Percentiles rank a stretch among this genome's conserved stretches.
These are phyloP conservation scores for Triplophysa tibetana DNA, from an alignment of 2,113 vertebrate species.

Conservation along the genomic window DNA sequence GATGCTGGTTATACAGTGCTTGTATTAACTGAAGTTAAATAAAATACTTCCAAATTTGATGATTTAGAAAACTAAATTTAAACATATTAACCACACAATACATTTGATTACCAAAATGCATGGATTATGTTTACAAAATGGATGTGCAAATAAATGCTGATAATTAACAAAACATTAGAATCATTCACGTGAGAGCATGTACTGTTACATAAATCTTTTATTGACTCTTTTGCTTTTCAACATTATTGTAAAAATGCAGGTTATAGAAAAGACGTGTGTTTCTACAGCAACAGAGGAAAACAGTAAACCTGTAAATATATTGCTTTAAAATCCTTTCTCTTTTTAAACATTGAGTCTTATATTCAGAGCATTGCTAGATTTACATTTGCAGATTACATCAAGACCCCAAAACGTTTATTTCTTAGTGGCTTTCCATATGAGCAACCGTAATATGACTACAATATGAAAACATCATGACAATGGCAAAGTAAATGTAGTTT, in stretches of 20 bases:
- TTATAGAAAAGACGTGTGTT: slow-evolving; percentile 58
- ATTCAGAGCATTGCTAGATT: slow-evolving; percentile 53
- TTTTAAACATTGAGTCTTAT: slow-evolving; percentile 48
- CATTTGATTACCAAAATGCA: too few species aligned
- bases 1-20: too few species aligned
- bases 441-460: slow-evolving; percentile 23
- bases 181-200: not conserved
- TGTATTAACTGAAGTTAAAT: too few species aligned
- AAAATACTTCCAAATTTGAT: too few species aligned
- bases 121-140: too few species aligned
- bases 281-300: slow-evolving; percentile 51
- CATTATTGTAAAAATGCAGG: slow-evolving; percentile 57
- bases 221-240: slow-evolving; percentile 50
- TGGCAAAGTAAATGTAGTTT: slow-evolving; percentile 5
- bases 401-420: not conserved
- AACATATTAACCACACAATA: too few species aligned
- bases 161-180: too few species aligned
- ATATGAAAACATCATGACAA: slow-evolving; percentile 18
- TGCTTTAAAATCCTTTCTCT: slow-evolving; percentile 50
- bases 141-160: too few species aligned
- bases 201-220: slow-evolving; percentile 58
- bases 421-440: slow-evolving; percentile 46
- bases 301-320: slow-evolving; percentile 51
- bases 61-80: too few species aligned
- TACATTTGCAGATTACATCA: slow-evolving; percentile 34